These are phyloP conservation scores for Phaethon lepturus DNA, from an alignment of 2,113 vertebrate species.

Conservation along the genomic window DNA sequence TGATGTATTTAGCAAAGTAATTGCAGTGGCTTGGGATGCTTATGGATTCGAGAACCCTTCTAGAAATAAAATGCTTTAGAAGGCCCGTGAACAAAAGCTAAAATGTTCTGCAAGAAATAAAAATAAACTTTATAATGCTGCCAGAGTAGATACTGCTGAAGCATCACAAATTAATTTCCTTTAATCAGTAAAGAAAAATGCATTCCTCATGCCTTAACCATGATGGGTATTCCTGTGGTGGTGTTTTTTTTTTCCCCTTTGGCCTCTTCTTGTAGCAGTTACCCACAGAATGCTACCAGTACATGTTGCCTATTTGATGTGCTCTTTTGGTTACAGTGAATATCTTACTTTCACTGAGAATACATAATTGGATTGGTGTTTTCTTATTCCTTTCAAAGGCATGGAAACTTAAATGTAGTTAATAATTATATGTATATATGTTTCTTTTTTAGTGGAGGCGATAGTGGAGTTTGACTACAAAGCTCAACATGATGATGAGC, in stretches of 20 bases:
- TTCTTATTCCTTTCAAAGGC: background rate
- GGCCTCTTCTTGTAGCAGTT: background rate
- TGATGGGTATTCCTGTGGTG: background rate
- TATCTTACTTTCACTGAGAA: background rate
- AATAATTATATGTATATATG: background rate
- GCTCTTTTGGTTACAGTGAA: background rate
- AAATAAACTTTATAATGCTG: background rate
- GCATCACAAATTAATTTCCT: background rate
- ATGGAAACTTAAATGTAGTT: background rate
- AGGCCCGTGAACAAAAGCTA: background rate
- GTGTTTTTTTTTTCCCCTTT: background rate
- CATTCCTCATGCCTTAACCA: background rate
- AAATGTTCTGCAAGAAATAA: background rate
- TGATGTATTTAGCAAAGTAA: background rate
- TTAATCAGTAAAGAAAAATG: background rate
- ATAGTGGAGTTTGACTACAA: slow-evolving; percentile 99
- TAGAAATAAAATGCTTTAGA: background rate
- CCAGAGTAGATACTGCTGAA: background rate
- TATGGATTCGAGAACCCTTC: background rate
- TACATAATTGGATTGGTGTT: background rate
- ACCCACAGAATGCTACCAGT: background rate
- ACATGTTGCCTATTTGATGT: background rate
- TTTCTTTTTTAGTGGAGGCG: slow-evolving; percentile 87
- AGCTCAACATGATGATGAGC: slow-evolving; percentile 98
- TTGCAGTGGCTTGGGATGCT: background rate